These are phyloP conservation scores for Peucedramus taeniatus DNA, from an alignment of 2,113 vertebrate species.

Conservation along the genomic window DNA sequence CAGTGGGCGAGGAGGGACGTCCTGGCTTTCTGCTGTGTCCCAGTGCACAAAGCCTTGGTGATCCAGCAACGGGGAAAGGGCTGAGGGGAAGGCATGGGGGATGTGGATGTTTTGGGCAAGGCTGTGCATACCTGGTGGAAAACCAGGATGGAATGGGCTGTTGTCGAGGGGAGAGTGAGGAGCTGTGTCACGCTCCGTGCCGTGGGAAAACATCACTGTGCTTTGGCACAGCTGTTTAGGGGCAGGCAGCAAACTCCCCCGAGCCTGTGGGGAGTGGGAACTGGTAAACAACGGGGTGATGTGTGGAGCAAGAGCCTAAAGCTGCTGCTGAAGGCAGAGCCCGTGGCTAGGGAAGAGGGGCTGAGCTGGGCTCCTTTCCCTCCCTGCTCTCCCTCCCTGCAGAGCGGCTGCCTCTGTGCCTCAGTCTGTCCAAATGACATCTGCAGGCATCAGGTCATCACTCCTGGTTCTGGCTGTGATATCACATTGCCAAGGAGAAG, in stretches of 20 bases:
- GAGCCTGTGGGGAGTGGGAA: background rate
- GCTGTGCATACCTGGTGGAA: background rate
- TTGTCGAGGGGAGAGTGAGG: fast-evolving
- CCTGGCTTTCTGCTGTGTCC: background rate
- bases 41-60: background rate
- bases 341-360: background rate
- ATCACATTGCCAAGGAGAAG: background rate
- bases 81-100: background rate
- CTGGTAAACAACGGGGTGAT: background rate
- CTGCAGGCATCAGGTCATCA: background rate
- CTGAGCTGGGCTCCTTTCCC: background rate
- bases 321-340: background rate
- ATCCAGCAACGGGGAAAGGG: background rate
- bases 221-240: background rate
- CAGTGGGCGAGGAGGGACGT: background rate
- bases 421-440: background rate
- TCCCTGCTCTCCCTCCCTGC: background rate
- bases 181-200: fast-evolving
- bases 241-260: background rate
- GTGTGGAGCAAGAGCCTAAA: background rate
- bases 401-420: background rate
- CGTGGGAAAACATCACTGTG: fast-evolving
- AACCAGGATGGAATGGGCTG: background rate
- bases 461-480: background rate
- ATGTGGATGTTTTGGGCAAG: background rate